These are phyloP conservation scores for Ceramica pisi DNA, from an alignment of 2,888 invertebrate genomes.

Conservation along the genomic window DNA sequence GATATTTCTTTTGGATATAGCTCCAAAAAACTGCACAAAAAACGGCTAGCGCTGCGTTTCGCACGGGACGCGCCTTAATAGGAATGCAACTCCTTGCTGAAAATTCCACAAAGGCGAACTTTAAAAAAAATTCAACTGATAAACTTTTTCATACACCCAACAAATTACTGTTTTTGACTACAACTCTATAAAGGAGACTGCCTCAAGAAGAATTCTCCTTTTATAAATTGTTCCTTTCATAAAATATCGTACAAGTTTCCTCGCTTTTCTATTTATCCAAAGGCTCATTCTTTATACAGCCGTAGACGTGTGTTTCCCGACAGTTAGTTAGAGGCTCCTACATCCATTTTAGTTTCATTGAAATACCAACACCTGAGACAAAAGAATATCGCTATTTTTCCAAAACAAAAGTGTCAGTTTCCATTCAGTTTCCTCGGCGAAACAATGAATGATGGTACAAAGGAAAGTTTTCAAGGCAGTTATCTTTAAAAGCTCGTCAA, in stretches of 20 bases:
- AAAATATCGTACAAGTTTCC: constrained; percentile 57
- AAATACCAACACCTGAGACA: constrained; percentile 68
- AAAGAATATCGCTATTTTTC: constrained; percentile 74
- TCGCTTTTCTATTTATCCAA: constrained; percentile 58
- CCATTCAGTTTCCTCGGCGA: constrained; percentile 75
- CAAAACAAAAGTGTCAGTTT: constrained; percentile 74
- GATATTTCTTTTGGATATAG: too few species aligned
- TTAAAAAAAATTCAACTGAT: neutral
- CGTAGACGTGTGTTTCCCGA: constrained; percentile 49
- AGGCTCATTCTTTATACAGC: constrained; percentile 59
- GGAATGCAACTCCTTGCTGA: neutral
- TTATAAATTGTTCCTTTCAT: constrained; percentile 58
- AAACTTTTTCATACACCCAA: neutral
- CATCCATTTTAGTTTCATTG: constrained; percentile 57
- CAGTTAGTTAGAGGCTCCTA: constrained; percentile 56
- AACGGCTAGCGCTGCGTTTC: too few species aligned
- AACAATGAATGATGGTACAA: constrained; percentile 87
- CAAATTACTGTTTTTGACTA: constrained; percentile 21
- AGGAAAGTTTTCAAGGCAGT: constrained; percentile 84
- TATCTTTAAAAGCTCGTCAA: constrained; percentile 87
- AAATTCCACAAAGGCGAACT: neutral
- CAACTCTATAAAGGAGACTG: constrained; percentile 20
- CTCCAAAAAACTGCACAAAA: too few species aligned
- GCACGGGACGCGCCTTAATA: too few species aligned
- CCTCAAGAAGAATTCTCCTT: constrained; percentile 40